phyloP scores from a whole-genome alignment of 2,113 vertebrate species.

The Oreochromis niloticus region DNA sequence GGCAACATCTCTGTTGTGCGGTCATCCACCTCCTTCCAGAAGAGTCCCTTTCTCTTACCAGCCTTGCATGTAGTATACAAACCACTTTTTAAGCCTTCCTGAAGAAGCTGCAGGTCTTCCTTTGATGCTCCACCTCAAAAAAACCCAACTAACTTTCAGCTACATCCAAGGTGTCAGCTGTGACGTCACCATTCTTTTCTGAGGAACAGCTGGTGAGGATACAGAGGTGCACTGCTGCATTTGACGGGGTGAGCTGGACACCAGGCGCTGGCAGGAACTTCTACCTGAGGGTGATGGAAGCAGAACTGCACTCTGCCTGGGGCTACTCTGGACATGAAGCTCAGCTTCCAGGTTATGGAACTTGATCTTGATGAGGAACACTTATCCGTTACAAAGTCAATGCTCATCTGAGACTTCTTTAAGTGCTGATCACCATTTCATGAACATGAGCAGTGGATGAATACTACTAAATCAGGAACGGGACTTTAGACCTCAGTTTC shows the following conservation, averaged over 20 bases:
- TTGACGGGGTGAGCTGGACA: not conserved
- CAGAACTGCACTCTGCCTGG: not conserved
- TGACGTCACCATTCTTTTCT: not conserved
- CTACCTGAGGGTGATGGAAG: slow-evolving; percentile 1
- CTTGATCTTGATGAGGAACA: not conserved
- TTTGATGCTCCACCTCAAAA: not conserved
- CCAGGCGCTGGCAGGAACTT: not conserved
- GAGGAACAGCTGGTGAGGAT: not conserved
- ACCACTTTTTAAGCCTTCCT: slow-evolving; percentile 48
- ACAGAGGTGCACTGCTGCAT: not conserved
- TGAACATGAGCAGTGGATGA: not conserved
- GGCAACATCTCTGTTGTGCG: not conserved
- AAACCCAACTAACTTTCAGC: not conserved
- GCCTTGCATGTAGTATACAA: slow-evolving; percentile 66
- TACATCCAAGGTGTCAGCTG: not conserved
- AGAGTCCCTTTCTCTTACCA: slow-evolving; percentile 69
- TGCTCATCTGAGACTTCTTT: not conserved
- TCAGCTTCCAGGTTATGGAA: not conserved
- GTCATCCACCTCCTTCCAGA: slow-evolving; percentile 41
- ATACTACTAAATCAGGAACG: not conserved
- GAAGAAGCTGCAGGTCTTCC: not conserved
- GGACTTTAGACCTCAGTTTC: slow-evolving; percentile 34
- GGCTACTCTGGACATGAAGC: not conserved
- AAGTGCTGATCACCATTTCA: not conserved
- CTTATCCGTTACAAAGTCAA: slow-evolving; percentile 40